Conservation (phyloP, 2,888 invertebrate genomes). For the Sesia bembeciformis region DNA sequence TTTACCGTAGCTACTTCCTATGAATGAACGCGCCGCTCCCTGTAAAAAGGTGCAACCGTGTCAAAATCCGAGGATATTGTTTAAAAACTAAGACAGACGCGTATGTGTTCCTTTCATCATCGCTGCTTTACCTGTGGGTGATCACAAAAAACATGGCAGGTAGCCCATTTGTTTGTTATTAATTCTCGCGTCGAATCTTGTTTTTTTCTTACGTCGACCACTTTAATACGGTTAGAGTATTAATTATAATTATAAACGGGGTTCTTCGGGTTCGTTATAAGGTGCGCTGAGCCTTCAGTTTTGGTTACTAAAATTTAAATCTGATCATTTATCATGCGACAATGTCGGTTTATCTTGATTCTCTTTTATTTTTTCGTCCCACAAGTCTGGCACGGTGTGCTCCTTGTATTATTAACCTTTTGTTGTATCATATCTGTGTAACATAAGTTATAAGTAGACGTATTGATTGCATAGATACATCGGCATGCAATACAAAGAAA, state of each 20-base stretch:
- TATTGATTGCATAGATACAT: too few species aligned
- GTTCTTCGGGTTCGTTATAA: constrained; percentile 59
- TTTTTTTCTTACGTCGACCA: constrained; percentile 59
- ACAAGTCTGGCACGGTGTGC: neutral
- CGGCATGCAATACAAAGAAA: too few species aligned
- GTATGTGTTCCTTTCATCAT: constrained; percentile 67
- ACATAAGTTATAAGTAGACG: too few species aligned
- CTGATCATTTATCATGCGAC: constrained; percentile 72
- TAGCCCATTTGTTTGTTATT: constrained; percentile 76
- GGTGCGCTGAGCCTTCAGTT: constrained; percentile 47
- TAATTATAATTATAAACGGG: constrained; percentile 74
- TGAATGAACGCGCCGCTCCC: constrained; percentile 48
- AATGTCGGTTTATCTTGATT: constrained; percentile 63
- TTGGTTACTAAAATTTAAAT: constrained; percentile 66
- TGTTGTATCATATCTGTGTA: too few species aligned
- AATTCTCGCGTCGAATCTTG: constrained; percentile 70
- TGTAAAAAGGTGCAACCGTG: constrained; percentile 65
- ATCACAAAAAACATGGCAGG: constrained; percentile 71
- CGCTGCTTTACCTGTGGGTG: constrained; percentile 62
- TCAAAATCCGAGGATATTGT: constrained; percentile 67
- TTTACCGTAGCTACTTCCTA: constrained; percentile 33
- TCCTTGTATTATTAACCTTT: neutral
- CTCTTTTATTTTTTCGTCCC: constrained; percentile 30
- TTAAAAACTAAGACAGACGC: constrained; percentile 66
- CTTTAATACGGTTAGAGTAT: constrained; percentile 73